Conservation (phyloP, 2,888 invertebrate species). For the Microchrysa polita region DNA sequence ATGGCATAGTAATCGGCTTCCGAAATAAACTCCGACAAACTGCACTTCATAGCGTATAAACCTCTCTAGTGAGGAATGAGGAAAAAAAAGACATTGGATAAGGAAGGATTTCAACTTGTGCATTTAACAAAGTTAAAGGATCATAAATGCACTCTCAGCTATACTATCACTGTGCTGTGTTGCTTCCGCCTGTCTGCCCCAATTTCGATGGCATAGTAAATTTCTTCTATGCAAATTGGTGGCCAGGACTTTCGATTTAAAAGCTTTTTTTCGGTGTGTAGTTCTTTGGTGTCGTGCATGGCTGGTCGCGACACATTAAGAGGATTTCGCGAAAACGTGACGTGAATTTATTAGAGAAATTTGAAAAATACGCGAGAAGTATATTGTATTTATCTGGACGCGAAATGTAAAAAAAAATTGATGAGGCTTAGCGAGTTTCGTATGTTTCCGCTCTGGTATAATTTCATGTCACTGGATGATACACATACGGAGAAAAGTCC, state of each 20-base stretch:
- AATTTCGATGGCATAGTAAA: slow-evolving; percentile 29
- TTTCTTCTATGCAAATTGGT: slow-evolving; percentile 25
- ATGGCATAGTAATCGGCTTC: slow-evolving; percentile 34
- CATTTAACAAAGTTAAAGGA: slow-evolving; percentile 4
- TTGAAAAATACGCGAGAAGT: background rate
- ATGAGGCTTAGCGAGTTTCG: background rate
- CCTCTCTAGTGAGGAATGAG: background rate
- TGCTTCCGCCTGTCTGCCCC: slow-evolving; percentile 18
- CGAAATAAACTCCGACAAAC: slow-evolving; percentile 39
- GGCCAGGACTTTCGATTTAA: background rate
- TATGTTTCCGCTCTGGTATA: background rate
- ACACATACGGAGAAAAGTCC: slow-evolving; percentile 19
- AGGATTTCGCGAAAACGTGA: slow-evolving; percentile 48
- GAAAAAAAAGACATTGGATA: no score
- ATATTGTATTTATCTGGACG: background rate
- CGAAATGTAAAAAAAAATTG: background rate
- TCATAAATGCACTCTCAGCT: slow-evolving; percentile 18
- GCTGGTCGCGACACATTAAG: slow-evolving; percentile 49
- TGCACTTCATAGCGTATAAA: slow-evolving; percentile 38
- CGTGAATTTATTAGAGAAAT: slow-evolving; percentile 31
- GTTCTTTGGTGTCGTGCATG: background rate
- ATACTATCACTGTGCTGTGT: background rate
- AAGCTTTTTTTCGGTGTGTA: slow-evolving; percentile 23
- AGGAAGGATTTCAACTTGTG: no score
- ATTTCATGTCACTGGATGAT: background rate